Base-by-base conservation (phyloP, 2,113 vertebrate genomes). In the Salvelinus namaycush region DNA sequence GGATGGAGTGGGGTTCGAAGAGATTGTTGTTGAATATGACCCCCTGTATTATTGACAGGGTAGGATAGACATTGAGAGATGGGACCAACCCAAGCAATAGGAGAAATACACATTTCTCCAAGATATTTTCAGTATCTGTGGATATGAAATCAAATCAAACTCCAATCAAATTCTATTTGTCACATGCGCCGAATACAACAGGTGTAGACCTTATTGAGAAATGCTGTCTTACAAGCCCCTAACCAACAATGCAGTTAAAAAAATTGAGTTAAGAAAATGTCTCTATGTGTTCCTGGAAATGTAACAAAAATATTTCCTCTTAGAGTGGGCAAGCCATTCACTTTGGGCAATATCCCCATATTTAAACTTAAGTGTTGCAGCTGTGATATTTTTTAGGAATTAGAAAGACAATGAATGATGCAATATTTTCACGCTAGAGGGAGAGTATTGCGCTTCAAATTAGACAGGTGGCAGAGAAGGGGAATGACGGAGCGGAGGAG, bases 371-470 rank as follows among this genome's bases (percentile, higher is more conserved):
- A 87, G 79, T 76, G 79, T 78, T 76, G 81, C 70, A 80, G 81
- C n/a, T 9, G 34, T 31, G 62, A 31, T 89, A 88, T 87, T 85
- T 89, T 85, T 86, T 85, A 87, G 77, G 81, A 91, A 92, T 90
- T 91, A 91, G 87, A 89, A 84, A 89, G 87, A 85, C 89, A 88
- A 90, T 90, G 84, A 90, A 91, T 92, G 91, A 91, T 73, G 91
- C 88, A 92, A 92, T 88, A 90, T 90, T 91, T 90, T 89, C 89
- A 84, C 74, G 86, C 90, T 89, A 75, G 85, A 89, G 90, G 91
- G 89, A 92, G 90, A 92, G 78, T 87, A 88, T 91, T 90, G 91
- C 90, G 87, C 86, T 89, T 88, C 82, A 89, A 87, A 90, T 91
- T 89, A 90, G 83, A 87, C 84, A 62, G 85, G 88, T 85, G 87